Evolutionary conservation across 2,797 vertebrate species (phyloP).

Genomic region (Typhlichthys subterraneus): DNA sequence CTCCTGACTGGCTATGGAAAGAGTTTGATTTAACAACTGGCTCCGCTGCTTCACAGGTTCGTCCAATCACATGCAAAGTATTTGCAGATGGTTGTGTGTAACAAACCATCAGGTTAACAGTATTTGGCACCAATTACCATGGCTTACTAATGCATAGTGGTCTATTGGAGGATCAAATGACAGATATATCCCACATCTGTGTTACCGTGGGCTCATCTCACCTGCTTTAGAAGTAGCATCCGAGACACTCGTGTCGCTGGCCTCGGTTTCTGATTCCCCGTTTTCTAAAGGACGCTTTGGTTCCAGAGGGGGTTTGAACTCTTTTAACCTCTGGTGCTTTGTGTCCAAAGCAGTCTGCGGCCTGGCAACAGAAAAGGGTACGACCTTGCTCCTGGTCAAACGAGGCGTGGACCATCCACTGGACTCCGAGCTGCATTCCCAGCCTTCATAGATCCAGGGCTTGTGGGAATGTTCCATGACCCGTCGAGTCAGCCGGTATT

Average conservation of each 20-base stretch:
- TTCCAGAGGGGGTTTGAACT: conserved; percentile 13
- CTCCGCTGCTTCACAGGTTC: too few relatives aligned
- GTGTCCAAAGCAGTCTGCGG: conserved; percentile 27
- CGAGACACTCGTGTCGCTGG: neutral
- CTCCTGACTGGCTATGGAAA: too few relatives aligned
- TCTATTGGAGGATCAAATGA: neutral
- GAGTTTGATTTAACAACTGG: too few relatives aligned
- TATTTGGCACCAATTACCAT: too few relatives aligned
- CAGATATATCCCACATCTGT: neutral
- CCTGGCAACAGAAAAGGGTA: conserved; percentile 48
- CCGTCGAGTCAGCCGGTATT: conserved; percentile 86
- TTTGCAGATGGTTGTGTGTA: too few relatives aligned
- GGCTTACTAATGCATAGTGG: too few relatives aligned
- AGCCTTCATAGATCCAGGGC: conserved; percentile 88
- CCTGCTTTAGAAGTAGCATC: conserved; percentile 33
- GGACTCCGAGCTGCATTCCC: conserved; percentile 79
- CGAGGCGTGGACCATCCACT: conserved; percentile 75
- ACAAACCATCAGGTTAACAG: too few relatives aligned
- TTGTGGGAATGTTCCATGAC: conserved; percentile 91
- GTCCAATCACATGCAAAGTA: too few relatives aligned
- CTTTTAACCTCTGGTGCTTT: conserved; percentile 24
- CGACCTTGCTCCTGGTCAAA: conserved; percentile 40
- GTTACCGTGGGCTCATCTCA: conserved; percentile 8
- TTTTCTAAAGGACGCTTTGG: conserved; percentile 18
- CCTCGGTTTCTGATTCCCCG: conserved; percentile 7